Conservation (phyloP, 2,797 vertebrate species). For the Coracias cyanogaster region DNA sequence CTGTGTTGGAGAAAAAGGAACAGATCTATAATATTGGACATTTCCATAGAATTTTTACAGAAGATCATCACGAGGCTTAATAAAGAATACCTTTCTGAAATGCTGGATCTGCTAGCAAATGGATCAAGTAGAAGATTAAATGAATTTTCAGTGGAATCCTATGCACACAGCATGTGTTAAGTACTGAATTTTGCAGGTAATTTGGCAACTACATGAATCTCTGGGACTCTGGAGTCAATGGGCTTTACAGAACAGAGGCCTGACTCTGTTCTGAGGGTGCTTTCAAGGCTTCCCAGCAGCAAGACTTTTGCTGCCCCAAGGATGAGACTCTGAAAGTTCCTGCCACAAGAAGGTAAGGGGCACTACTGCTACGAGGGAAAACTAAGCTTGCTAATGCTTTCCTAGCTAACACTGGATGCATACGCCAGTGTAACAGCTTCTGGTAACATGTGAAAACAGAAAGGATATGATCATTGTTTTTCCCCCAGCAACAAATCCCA, state of each 20-base stretch:
- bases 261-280: not conserved
- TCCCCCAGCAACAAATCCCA: not conserved
- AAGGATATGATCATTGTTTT: not conserved
- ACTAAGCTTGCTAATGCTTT: not conserved
- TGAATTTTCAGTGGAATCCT: not conserved
- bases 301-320: not conserved
- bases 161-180: not conserved
- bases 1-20: constrained; percentile 75
- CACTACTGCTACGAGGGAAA: not conserved
- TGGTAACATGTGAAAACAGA: not conserved
- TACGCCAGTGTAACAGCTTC: not conserved
- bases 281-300: not conserved
- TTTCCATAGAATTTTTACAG: not conserved
- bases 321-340: not conserved
- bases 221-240: not conserved
- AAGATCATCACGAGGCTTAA: not conserved
- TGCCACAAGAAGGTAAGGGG: not conserved
- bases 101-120: not conserved
- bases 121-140: not conserved
- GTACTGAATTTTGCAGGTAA: not conserved
- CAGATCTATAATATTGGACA: not conserved
- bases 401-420: not conserved
- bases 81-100: not conserved
- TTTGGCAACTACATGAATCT: not conserved
- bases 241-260: not conserved